These are phyloP conservation scores for Dryomyza anilis DNA, from an alignment of 2,888 invertebrate genomes.

Conservation along the genomic window DNA sequence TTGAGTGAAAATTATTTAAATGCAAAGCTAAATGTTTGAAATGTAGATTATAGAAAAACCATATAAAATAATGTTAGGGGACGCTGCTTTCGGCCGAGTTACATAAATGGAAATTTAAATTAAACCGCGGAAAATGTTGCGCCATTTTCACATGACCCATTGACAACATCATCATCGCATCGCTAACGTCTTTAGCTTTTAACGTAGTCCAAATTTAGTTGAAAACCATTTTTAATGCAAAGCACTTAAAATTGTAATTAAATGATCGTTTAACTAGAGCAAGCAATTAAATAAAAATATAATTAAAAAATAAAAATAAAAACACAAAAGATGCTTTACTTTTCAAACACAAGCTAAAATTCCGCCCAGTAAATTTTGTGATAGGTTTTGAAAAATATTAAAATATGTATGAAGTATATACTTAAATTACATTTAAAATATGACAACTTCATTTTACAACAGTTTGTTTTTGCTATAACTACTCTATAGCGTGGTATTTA, in stretches of 20 bases:
- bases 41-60: conserved; percentile 7
- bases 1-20: conserved; percentile 10
- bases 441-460: not conserved
- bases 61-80: not conserved
- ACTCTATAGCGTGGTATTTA: no score
- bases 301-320: conserved; percentile 16
- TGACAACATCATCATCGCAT: no score
- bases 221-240: no score
- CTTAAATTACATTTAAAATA: no score
- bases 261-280: conserved; percentile 17
- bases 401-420: conserved; percentile 23
- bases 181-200: no score
- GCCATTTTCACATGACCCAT: no score
- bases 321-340: conserved; percentile 27
- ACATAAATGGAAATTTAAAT: no score
- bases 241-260: no score
- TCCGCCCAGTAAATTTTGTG: conserved; percentile 55
- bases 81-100: not conserved
- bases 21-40: conserved; percentile 16
- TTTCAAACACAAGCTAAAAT: conserved; percentile 43
- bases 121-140: no score
- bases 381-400: conserved; percentile 48
- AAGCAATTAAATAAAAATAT: conserved; percentile 14
- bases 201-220: no score
- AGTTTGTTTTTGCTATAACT: no score